Base-by-base conservation (phyloP, 2,888 invertebrate species). In the Gasteruption jaculator region DNA sequence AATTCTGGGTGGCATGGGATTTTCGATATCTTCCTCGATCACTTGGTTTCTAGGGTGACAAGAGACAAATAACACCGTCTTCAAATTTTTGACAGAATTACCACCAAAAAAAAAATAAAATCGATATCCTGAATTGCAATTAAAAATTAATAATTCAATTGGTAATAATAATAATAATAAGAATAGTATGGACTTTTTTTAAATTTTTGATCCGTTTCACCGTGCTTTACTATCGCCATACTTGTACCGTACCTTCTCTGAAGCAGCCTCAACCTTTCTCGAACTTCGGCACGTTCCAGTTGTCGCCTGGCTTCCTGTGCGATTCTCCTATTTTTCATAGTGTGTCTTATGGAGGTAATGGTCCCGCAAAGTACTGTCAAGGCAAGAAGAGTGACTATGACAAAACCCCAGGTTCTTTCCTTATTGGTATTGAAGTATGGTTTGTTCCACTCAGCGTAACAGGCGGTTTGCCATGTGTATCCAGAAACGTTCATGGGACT, bases 381-480 rank as follows among this genome's bases (percentile, higher is more conserved):
- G n/a, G 60, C 47, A 3, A 71, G 43, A 14, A 64, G 25, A 10
- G 52, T 43, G 29, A 68, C 50, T 37, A 68, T 48, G 3, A 63
- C 45, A 5, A 71, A 45, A 6, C 62, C 63, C 57, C 63, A 62
- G 4, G 62, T 59, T 39, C 44, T 45, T 34, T 58, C 52, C 34
- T 49, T 54, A 20, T 36, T 50, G n/a, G 46, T 35, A 12, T 43
- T 41, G 14, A 43, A 41, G 10, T 38, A 2, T 1, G 48, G n/a
- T 6, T 11, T 33, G 22, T 77, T 73, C 86, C 86, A 86, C 11
- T 67, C 70, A 27, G 72, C 71, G 50, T 76, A 75, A 56, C 87
- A 87, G 2, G 85, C 85, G 45, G 71, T 73, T 45, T 81, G 71
- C 88, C 88, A 88, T 1, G 79, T 76, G 54, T 77, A 76, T 2